A percentile compares a stretch with the other conserved stretches of the same genome.
phyloP scores from a whole-genome alignment of 2,113 vertebrate genomes.

The Dipodomys spectabilis region DNA sequence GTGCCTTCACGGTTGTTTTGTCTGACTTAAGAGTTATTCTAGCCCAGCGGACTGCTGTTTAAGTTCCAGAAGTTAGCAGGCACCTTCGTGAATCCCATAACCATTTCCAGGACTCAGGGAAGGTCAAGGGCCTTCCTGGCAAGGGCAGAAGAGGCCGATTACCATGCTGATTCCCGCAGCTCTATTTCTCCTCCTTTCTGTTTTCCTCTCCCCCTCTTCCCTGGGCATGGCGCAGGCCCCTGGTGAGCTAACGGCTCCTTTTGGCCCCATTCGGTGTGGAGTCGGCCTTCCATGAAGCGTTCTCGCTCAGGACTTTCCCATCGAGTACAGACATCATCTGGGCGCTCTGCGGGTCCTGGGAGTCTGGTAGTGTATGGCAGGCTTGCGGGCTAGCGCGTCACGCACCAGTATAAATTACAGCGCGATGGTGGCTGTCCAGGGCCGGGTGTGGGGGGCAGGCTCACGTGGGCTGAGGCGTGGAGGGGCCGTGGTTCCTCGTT shows the following conservation, averaged over 20 bases:
- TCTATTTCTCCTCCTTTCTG: not conserved
- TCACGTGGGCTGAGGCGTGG: not conserved
- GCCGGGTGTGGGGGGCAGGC: not conserved
- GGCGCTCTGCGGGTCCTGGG: not conserved
- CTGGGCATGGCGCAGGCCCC: too few relatives aligned
- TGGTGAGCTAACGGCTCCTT: too few relatives aligned
- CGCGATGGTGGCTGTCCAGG: too few relatives aligned
- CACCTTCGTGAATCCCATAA: not conserved
- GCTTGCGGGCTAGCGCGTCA: too few relatives aligned
- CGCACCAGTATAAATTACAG: too few relatives aligned
- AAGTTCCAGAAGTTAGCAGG: not conserved
- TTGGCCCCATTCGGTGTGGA: not conserved
- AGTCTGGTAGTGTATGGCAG: too few relatives aligned
- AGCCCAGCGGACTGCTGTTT: not conserved
- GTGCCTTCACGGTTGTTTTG: not conserved
- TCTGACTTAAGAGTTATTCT: not conserved
- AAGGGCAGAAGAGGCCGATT: constrained; percentile 5
- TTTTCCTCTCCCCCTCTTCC: too few relatives aligned
- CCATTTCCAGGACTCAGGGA: not conserved
- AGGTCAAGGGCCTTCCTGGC: not conserved
- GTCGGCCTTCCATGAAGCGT: not conserved
- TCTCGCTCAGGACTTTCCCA: not conserved
- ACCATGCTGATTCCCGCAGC: not conserved
- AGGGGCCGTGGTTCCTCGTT: too few relatives aligned
- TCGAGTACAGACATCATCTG: not conserved